Evolutionary conservation across 2,888 invertebrate species (phyloP).

Genomic region (Drosophila anceps): DNA sequence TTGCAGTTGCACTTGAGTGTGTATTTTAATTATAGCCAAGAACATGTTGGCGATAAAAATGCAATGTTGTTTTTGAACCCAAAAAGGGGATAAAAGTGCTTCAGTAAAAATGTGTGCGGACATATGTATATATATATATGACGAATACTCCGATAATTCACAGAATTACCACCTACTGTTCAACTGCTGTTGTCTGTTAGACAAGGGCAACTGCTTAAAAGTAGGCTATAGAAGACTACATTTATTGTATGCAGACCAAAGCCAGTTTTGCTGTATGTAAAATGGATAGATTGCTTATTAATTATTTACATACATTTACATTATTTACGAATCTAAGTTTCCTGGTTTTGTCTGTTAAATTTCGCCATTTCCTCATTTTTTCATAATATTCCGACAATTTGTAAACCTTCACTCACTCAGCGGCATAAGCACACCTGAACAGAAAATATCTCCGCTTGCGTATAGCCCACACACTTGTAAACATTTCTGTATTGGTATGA

Average conservation of each 20-base stretch:
- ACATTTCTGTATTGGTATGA: slow-evolving; percentile 61
- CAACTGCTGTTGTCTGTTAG: neutral
- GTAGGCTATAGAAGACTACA: neutral
- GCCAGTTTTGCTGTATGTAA: neutral
- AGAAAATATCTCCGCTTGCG: neutral
- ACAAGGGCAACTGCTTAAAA: neutral
- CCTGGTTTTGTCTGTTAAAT: neutral
- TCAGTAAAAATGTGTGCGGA: neutral
- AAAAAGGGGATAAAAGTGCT: slow-evolving; percentile 3
- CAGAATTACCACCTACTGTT: neutral
- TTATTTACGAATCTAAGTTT: neutral
- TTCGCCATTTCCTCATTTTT: neutral
- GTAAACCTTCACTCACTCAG: neutral
- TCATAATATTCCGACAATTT: neutral
- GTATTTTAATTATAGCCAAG: slow-evolving; percentile 4
- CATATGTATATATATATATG: neutral
- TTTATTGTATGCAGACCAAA: neutral
- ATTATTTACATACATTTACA: neutral
- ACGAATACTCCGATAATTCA: neutral
- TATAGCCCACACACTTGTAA: slow-evolving; percentile 2
- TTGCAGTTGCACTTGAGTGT: slow-evolving; percentile 17
- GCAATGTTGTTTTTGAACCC: neutral
- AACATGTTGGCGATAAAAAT: slow-evolving; percentile 1
- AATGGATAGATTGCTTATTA: neutral
- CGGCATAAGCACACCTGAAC: slow-evolving; percentile 3